Base-by-base conservation (phyloP, 23 tunicate species). In the Ciona savignyi region DNA sequence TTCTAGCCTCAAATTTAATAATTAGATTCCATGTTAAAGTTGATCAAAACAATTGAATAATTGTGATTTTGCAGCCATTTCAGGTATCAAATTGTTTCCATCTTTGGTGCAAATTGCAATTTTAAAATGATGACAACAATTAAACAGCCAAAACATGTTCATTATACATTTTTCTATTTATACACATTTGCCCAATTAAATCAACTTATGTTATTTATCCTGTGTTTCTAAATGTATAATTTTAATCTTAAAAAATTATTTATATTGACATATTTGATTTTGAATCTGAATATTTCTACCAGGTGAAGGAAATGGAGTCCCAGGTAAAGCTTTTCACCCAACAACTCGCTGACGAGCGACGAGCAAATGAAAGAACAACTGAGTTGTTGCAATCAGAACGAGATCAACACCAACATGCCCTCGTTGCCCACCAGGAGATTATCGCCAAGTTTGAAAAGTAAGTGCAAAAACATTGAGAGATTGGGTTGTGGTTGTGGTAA, bases 401-500 rank as follows among this genome's bases (percentile, higher is more conserved):
- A 32, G 11, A 30, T 27, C 86, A 87, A 81, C 86, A 87, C 74
- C 33, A 76, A 32, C 81, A 71, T 34, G 73, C 86, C 25, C 75
- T 87, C 62, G 51, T 65, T 6, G 75, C 95, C 29, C 86, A 81
- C 62, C 80, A 77, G 28, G 95, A 87, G 65, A 64, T 78, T n/a
- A 74, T 85, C 31, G 25, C 70, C 68, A 79, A 85, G 60, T 68
- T 85, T 27, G 80, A 85, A 60, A 85, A 51, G 78, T 75, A 21
- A 26, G 71, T 76, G 9, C 78, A 61, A 61, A n/a, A n/a, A n/a
- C n/a, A n/a, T n/a, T n/a, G n/a, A n/a, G n/a, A n/a, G n/a, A n/a
- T n/a, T n/a, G n/a, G n/a, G n/a, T n/a, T n/a, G n/a, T n/a, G n/a
- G n/a, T n/a, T n/a, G n/a, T n/a, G n/a, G 62, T 51, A 51, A 15